A percentile compares a stretch with the other conserved stretches of the same genome.
phyloP scores from a whole-genome alignment of 2,113 vertebrate species.

The Austrofundulus limnaeus region DNA sequence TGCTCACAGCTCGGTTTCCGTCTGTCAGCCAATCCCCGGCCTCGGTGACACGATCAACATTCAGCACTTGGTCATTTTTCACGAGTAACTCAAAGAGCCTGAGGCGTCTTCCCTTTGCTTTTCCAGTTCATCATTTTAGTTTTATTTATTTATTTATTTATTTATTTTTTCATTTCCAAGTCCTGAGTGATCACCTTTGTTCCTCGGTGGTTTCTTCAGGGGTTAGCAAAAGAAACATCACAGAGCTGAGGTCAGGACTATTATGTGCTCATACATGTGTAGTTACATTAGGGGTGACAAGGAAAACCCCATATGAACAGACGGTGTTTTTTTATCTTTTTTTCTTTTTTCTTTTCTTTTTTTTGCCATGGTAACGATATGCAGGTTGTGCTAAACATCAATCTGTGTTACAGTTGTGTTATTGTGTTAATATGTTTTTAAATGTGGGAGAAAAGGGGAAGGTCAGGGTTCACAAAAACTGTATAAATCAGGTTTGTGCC shows the following conservation, averaged over 20 bases:
- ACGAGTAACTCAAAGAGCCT: constrained; percentile 29
- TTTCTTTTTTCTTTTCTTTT: too few species aligned
- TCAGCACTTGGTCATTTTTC: constrained; percentile 31
- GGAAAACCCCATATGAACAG: neutral
- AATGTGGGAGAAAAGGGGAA: too few species aligned
- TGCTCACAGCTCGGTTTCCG: constrained; percentile 25
- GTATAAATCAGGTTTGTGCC: too few species aligned
- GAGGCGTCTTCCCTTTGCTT: neutral
- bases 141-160: too few species aligned
- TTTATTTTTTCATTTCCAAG: neutral
- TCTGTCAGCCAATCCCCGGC: constrained; percentile 30
- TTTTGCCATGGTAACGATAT: too few species aligned
- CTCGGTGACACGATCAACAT: constrained; percentile 14
- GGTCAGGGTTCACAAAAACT: too few species aligned
- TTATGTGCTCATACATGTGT: neutral
- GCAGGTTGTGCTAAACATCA: too few species aligned
- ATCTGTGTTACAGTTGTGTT: too few species aligned
- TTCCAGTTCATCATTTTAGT: constrained; percentile 22
- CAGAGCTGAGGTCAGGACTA: constrained; percentile 1
- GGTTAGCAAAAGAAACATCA: neutral
- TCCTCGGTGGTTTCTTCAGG: constrained; percentile 3
- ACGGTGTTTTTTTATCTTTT: too few species aligned
- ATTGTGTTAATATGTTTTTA: too few species aligned
- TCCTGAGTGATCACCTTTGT: constrained; percentile 23
- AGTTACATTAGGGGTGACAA: too few species aligned